Percentiles rank a stretch among this genome's conserved stretches.
Conservation (phyloP, 2,888 invertebrate species). For the Antitype chi region DNA sequence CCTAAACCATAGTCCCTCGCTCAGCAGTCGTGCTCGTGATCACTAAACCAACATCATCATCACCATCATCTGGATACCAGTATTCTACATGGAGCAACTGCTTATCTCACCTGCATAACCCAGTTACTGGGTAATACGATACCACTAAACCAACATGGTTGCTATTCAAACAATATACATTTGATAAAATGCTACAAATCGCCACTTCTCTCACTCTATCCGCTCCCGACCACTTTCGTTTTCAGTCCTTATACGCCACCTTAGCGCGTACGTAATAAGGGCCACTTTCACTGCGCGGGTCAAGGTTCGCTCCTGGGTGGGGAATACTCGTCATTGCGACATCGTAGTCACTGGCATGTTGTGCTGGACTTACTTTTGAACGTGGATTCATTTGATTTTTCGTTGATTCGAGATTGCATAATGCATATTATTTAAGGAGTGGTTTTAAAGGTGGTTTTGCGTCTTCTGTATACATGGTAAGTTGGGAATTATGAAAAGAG, state of each 20-base stretch:
- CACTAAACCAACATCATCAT: too few species aligned
- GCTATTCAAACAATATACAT: too few species aligned
- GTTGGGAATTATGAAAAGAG: neutral
- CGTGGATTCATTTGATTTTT: neutral
- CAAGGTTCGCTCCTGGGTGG: constrained; percentile 60
- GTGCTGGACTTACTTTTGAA: constrained; percentile 18
- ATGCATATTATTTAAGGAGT: too few species aligned
- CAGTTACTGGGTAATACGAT: too few species aligned
- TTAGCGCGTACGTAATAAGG: constrained; percentile 58
- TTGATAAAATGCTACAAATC: neutral
- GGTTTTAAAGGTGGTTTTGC: neutral
- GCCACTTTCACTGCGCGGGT: constrained; percentile 67
- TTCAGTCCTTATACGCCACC: constrained; percentile 49
- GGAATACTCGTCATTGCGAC: constrained; percentile 50
- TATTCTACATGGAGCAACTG: too few species aligned
- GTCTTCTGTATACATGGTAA: neutral
- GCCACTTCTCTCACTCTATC: constrained; percentile 27
- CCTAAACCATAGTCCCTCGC: too few species aligned
- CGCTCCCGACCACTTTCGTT: constrained; percentile 58
- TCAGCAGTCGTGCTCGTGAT: too few species aligned
- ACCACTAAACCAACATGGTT: too few species aligned
- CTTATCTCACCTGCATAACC: too few species aligned
- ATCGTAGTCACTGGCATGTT: constrained; percentile 29
- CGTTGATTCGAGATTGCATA: neutral
- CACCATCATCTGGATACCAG: too few species aligned